Base-by-base conservation (phyloP, 2,113 vertebrate species). In the Brienomyrus longianalis region DNA sequence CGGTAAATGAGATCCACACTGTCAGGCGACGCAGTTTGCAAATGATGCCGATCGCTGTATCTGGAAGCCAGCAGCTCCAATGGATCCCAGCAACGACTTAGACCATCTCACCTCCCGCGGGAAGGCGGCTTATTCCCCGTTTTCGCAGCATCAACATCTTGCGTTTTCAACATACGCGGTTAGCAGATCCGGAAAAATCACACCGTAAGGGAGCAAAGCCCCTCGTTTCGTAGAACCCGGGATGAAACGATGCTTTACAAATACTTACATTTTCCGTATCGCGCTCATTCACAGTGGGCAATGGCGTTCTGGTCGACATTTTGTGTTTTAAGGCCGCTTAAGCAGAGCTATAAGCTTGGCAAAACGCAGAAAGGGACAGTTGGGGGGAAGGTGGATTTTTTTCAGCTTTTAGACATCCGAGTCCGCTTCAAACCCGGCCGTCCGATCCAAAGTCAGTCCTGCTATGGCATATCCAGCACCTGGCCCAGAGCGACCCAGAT, bases 261-360 rank as follows among this genome's bases (percentile, higher is more conserved):
- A 48, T 90, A 97, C 97, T 97, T 93, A 97, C 97, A 62, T 97
- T 97, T 94, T 97, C 97, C 39, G 97, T 93, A 94, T 97, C 97
- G 92, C 97, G 95, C 94, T 97, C 97, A 93, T 97, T 97, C 91
- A 97, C 97, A 90, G 97, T 97, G 88, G 97, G 97, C 94, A 97
- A 96, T 95, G 97, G 97, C 95, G 97, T 97, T 93, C 97, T 95
- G 92, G 96, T 96, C 95, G 97, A 97, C 97, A 97, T 97, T 86
- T 96, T 97, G 96, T 92, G 83, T 84, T 90, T 89, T 89, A 89
- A 91, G 92, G 93, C 93, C 92, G 88, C 93, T 89, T 54, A 84
- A 51, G 89, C 80, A 80, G 91, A 91, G 92, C 86, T 87, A 90
- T 90, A 89, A 90, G 90, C 91, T 91, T 39, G 80, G 70, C 62